A percentile compares a stretch with the other conserved stretches of the same genome.
These are phyloP conservation scores for Apotomis betuletana DNA, from an alignment of 2,888 invertebrate genomes.

Conservation along the genomic window DNA sequence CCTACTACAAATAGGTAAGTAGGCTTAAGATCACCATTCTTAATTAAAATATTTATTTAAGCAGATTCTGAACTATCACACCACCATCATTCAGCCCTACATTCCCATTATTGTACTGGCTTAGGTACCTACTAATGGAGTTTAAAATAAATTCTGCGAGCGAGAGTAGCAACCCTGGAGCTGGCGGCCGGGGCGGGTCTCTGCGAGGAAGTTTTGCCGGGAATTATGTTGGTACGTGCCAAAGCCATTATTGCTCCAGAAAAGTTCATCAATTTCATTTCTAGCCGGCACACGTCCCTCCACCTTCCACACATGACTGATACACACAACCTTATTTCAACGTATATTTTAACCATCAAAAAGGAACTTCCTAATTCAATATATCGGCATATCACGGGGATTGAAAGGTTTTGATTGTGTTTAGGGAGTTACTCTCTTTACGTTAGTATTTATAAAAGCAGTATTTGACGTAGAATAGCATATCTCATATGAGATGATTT, in stretches of 20 bases:
- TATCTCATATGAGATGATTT: too few species aligned
- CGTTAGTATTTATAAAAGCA: background rate
- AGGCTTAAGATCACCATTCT: background rate
- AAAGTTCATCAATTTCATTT: slow-evolving; percentile 85
- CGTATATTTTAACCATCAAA: slow-evolving; percentile 34
- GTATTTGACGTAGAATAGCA: too few species aligned
- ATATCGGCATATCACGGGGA: slow-evolving; percentile 16
- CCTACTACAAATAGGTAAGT: background rate
- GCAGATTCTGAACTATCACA: background rate
- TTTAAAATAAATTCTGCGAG: slow-evolving; percentile 24
- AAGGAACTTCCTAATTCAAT: slow-evolving; percentile 32
- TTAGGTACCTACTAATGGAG: background rate
- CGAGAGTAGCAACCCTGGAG: slow-evolving; percentile 64
- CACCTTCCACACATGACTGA: slow-evolving; percentile 44
- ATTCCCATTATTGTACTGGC: background rate
- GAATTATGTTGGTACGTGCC: slow-evolving; percentile 84
- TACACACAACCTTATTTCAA: slow-evolving; percentile 40
- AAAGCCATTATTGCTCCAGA: slow-evolving; percentile 84
- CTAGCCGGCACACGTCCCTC: slow-evolving; percentile 57
- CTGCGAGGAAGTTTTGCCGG: slow-evolving; percentile 80
- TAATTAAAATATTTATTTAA: background rate
- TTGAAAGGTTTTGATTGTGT: slow-evolving; percentile 27
- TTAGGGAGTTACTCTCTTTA: background rate
- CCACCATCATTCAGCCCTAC: background rate
- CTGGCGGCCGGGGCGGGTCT: slow-evolving; percentile 59